Conservation (phyloP, 2,797 vertebrate genomes). For the Austrolebias charrua region DNA sequence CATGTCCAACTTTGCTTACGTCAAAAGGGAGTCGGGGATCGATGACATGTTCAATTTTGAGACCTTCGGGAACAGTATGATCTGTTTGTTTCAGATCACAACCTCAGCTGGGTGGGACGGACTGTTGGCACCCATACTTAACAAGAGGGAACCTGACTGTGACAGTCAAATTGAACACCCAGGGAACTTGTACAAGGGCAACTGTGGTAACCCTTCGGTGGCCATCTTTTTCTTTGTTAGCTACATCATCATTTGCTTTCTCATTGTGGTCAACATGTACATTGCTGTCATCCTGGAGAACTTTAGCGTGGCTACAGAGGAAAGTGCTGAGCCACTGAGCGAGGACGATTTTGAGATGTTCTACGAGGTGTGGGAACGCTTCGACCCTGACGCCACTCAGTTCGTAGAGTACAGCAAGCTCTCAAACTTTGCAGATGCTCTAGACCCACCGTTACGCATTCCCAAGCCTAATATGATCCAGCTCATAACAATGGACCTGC, state of each 20-base stretch:
- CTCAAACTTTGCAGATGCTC: conserved; percentile 89
- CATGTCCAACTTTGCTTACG: conserved; percentile 98
- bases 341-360: conserved; percentile 99
- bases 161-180: conserved; percentile 88
- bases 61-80: conserved; percentile 97
- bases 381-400: conserved; percentile 92
- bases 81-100: conserved; percentile 96
- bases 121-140: conserved; percentile 90
- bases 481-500: conserved; percentile 95
- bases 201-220: conserved; percentile 92
- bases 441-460: conserved; percentile 91
- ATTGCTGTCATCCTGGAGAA: conserved; percentile 97
- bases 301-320: conserved; percentile 95
- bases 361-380: conserved; percentile 98
- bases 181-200: conserved; percentile 85
- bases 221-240: conserved; percentile 95
- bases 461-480: conserved; percentile 91
- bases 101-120: conserved; percentile 94
- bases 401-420: conserved; percentile 91
- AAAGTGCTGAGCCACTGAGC: conserved; percentile 91
- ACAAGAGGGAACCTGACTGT: conserved; percentile 90
- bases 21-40: conserved; percentile 90
- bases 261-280: conserved; percentile 98
- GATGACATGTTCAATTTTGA: conserved; percentile 99
- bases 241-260: conserved; percentile 97